Evolutionary conservation across 2,797 vertebrate genomes (phyloP).

Genomic region (Synanceia verrucosa): DNA sequence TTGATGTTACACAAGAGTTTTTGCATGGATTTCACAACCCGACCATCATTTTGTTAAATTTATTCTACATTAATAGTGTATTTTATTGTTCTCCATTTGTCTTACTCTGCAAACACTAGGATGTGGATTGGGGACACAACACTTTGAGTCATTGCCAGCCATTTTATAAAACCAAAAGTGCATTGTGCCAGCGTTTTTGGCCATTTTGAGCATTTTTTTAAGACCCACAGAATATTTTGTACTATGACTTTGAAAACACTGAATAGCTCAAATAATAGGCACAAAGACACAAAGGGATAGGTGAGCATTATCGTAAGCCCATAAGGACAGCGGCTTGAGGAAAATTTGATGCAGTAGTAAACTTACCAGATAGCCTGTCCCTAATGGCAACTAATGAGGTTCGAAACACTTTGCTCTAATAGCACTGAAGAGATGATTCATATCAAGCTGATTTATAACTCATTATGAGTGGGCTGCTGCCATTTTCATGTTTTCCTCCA

Average conservation of each 20-base stretch:
- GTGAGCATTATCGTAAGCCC: slow-evolving; percentile 33
- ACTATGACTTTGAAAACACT: too few relatives aligned
- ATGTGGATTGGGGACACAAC: not conserved
- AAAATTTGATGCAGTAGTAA: slow-evolving; percentile 57
- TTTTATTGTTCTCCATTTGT: not conserved
- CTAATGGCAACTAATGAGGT: slow-evolving; percentile 77
- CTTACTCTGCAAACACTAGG: not conserved
- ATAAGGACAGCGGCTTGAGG: slow-evolving; percentile 28
- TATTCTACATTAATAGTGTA: not conserved
- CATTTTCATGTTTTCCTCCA: slow-evolving; percentile 53
- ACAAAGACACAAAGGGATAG: not conserved
- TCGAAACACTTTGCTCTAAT: slow-evolving; percentile 70
- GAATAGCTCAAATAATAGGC: too few relatives aligned
- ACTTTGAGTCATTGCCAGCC: not conserved
- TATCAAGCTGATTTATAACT: slow-evolving; percentile 76
- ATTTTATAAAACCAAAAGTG: too few relatives aligned
- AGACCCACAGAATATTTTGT: too few relatives aligned
- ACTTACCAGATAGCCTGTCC: slow-evolving; percentile 61
- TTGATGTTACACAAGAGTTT: too few relatives aligned
- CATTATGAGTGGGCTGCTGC: slow-evolving; percentile 63
- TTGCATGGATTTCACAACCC: too few relatives aligned
- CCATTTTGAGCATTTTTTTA: too few relatives aligned
- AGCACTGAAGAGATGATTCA: slow-evolving; percentile 69
- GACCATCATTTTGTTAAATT: too few relatives aligned
- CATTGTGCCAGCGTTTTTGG: too few relatives aligned